phyloP scores from a whole-genome alignment of 2,113 vertebrate species.

The Pituophis catenifer region DNA sequence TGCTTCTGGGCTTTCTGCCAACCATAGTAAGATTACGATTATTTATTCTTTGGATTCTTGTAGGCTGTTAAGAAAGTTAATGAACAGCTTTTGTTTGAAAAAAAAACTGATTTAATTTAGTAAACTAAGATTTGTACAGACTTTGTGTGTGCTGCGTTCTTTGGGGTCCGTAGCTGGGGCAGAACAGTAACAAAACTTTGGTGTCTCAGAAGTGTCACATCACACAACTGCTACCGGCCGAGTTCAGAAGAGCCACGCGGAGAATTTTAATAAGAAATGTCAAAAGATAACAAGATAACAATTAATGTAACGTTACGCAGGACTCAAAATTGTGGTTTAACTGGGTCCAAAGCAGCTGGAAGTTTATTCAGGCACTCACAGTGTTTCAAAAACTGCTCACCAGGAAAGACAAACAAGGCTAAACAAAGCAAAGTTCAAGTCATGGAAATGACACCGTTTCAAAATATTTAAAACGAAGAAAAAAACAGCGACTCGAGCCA shows the following conservation, averaged over 20 bases:
- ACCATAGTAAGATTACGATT: no score
- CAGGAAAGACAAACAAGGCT: neutral
- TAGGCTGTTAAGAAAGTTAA: no score
- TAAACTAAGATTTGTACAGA: no score
- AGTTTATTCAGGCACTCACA: no score
- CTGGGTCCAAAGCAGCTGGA: neutral
- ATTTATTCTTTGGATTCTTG: no score
- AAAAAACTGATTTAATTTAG: no score
- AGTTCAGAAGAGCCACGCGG: neutral
- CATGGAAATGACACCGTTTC: slow-evolving; percentile 2
- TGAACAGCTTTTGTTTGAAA: no score
- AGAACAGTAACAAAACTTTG: neutral
- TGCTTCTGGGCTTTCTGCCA: no score
- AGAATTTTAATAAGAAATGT: neutral
- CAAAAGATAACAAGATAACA: neutral
- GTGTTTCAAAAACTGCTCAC: no score
- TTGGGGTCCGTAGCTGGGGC: no score
- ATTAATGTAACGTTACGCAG: neutral
- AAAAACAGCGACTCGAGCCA: slow-evolving; percentile 15
- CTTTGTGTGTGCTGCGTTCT: no score
- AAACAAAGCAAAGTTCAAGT: neutral
- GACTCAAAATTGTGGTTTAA: neutral
- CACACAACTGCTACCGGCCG: neutral
- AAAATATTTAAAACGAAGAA: neutral
- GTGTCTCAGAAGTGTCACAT: neutral